phyloP scores from a whole-genome alignment of 2,113 vertebrate genomes.

The Lepidothrix coronata region DNA sequence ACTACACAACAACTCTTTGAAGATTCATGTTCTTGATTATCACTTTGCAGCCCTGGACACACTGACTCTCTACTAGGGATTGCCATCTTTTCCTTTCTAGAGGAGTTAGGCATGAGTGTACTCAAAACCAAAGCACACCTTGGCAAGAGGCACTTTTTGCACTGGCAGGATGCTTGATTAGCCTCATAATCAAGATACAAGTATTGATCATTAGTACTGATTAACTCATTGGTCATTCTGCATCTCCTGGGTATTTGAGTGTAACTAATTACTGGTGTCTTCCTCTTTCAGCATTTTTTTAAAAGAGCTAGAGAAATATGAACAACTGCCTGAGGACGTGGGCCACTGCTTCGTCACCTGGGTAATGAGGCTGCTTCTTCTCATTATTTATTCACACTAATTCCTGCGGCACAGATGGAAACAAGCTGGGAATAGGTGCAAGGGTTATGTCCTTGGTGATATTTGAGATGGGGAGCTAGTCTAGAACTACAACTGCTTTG shows the following conservation, averaged over 20 bases:
- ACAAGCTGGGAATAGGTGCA: not conserved
- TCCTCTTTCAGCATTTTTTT: slow-evolving; percentile 88
- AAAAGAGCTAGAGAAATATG: slow-evolving; percentile 97
- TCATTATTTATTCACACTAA: slow-evolving; percentile 24
- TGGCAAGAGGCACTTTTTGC: not conserved
- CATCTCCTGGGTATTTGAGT: not conserved
- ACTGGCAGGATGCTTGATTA: not conserved
- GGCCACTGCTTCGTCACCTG: slow-evolving; percentile 99
- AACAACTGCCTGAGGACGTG: slow-evolving; percentile 96
- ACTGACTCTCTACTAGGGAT: not conserved
- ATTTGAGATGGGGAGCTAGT: not conserved
- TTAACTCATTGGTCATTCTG: not conserved
- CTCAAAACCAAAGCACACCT: not conserved
- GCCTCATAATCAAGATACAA: not conserved
- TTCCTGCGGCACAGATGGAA: not conserved
- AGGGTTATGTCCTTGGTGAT: not conserved
- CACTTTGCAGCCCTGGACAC: not conserved
- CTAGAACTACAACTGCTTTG: not conserved
- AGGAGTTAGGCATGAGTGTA: not conserved
- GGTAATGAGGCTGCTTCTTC: slow-evolving; percentile 77
- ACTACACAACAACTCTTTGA: not conserved
- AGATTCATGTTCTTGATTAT: not conserved
- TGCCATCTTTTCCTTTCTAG: not conserved
- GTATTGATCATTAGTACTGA: not conserved
- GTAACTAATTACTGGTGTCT: slow-evolving; percentile 52